Percentiles rank a stretch among this genome's conserved stretches.
Evolutionary conservation across 2,797 vertebrate genomes (phyloP).

Genomic region (Ambastaia sidthimunki): DNA sequence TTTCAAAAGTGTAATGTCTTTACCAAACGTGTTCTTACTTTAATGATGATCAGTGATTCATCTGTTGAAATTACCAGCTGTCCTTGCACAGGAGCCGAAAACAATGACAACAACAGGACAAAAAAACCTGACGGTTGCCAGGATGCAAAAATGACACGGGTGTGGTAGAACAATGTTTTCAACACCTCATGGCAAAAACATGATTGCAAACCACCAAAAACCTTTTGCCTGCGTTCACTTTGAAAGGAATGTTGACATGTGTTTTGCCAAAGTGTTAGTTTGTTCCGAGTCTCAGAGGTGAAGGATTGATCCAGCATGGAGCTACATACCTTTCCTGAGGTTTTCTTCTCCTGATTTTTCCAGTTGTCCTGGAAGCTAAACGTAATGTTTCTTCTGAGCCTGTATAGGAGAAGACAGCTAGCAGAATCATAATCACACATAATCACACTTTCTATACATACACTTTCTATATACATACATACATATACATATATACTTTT

Average conservation of each 20-base stretch:
- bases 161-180: conserved; percentile 26
- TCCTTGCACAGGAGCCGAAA: conserved; percentile 7
- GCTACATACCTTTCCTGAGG: conserved; percentile 47
- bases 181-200: conserved; percentile 39
- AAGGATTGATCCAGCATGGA: conserved; percentile 43
- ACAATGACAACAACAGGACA: conserved; percentile 19
- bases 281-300: conserved; percentile 48
- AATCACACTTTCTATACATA: neutral
- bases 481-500: conserved; percentile 26
- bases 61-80: neutral
- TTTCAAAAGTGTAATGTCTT: neutral
- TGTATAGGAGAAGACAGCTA: conserved; percentile 69
- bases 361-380: conserved; percentile 43
- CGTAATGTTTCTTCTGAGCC: conserved; percentile 46
- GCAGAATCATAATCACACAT: conserved; percentile 56
- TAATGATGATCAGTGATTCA: neutral
- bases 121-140: conserved; percentile 14
- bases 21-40: neutral
- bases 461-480: conserved; percentile 18
- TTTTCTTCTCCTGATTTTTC: conserved; percentile 22
- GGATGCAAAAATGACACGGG: conserved; percentile 5
- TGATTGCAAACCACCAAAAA: conserved; percentile 27
- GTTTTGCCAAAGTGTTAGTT: conserved; percentile 51
- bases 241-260: conserved; percentile 44
- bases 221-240: conserved; percentile 28